Conservation (phyloP, 2,113 vertebrate species). For the Nettapus auritus region DNA sequence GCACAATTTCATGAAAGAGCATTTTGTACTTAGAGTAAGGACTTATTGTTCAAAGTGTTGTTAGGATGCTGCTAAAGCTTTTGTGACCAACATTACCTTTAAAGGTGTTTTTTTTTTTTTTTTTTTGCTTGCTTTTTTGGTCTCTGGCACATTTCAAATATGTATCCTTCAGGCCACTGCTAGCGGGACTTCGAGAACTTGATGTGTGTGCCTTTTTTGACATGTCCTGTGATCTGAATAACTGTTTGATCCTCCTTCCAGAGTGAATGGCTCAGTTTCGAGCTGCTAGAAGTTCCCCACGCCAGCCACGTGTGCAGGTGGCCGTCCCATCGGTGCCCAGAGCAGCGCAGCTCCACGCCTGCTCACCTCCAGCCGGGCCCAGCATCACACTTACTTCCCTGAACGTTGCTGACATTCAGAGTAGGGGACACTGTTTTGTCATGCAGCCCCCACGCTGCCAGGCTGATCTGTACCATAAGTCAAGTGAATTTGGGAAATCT, state of each 20-base stretch:
- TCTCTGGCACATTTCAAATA: neutral
- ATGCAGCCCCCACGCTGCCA: neutral
- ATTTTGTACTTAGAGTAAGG: neutral
- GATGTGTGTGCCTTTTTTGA: neutral
- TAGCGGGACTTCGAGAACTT: neutral
- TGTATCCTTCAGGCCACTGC: neutral
- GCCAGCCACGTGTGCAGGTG: neutral
- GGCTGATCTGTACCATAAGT: neutral
- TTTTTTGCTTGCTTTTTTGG: neutral
- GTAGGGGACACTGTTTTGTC: neutral
- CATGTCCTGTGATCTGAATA: neutral
- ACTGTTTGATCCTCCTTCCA: neutral
- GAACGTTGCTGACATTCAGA: neutral
- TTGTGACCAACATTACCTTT: neutral
- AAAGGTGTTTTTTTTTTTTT: neutral
- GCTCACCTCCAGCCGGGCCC: neutral
- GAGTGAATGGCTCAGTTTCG: accelerated
- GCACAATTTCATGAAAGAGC: neutral
- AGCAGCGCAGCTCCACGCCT: neutral
- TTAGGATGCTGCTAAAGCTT: neutral
- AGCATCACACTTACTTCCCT: accelerated
- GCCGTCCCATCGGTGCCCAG: neutral
- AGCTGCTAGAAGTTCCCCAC: neutral
- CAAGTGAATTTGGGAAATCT: neutral
- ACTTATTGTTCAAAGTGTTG: neutral